These are phyloP conservation scores for Zygothrica quintamaculata DNA, from an alignment of 2,888 invertebrate species.

Conservation along the genomic window DNA sequence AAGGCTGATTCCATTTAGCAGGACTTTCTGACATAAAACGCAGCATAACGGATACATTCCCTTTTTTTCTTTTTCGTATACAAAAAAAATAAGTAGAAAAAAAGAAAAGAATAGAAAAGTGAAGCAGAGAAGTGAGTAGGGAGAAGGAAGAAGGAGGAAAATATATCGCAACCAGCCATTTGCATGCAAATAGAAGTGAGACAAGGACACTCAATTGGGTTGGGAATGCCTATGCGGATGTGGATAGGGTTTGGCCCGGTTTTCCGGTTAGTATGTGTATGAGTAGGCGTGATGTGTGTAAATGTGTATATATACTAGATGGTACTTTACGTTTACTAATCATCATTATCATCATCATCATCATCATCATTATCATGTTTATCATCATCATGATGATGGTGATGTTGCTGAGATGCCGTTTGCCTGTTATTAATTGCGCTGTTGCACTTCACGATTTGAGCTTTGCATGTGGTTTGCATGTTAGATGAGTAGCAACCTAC, in stretches of 20 bases:
- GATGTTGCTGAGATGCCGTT: constrained; percentile 50
- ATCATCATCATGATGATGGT: no score
- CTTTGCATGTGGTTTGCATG: constrained; percentile 51
- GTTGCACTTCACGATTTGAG: constrained; percentile 63
- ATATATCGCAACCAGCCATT: constrained; percentile 58
- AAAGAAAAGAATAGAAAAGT: no score
- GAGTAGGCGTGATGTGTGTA: constrained; percentile 3
- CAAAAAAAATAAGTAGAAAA: no score
- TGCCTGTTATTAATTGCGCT: constrained; percentile 68
- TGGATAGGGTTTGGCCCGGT: neutral
- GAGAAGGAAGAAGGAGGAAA: no score
- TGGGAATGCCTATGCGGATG: constrained; percentile 2
- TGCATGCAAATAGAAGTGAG: constrained; percentile 57
- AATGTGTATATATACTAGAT: constrained; percentile 18
- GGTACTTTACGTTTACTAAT: constrained; percentile 15
- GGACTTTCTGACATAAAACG: constrained; percentile 47
- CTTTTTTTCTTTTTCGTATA: neutral
- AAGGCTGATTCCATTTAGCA: constrained; percentile 38
- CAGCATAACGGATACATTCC: constrained; percentile 43
- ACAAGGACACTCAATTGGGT: constrained; percentile 47
- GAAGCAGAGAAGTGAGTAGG: no score
- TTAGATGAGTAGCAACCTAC: constrained; percentile 37
- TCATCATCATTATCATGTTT: no score
- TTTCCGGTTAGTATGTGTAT: neutral
- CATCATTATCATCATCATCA: no score